Conservation (phyloP, 2,888 invertebrate genomes). For the Noctua janthina region DNA sequence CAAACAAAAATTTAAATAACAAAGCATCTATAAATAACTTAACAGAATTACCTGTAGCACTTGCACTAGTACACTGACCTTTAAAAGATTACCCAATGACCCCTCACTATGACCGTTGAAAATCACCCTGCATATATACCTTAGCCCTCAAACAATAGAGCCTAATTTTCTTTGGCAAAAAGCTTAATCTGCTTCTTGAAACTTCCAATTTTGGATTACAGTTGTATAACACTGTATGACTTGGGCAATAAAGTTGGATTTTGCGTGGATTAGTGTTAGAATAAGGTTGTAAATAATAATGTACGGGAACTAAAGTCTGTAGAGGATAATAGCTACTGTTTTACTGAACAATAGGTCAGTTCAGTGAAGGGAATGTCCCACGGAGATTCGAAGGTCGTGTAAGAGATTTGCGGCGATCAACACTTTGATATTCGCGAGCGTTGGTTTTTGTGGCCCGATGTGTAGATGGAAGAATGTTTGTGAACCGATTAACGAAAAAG, state of each 20-base stretch:
- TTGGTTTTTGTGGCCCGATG: neutral
- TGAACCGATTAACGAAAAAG: neutral
- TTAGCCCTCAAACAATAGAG: neutral
- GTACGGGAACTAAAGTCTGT: constrained; percentile 59
- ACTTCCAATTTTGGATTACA: constrained; percentile 4
- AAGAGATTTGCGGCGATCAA: constrained; percentile 16
- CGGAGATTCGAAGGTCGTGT: constrained; percentile 64
- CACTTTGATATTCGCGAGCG: constrained; percentile 13
- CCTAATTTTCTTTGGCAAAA: constrained; percentile 11
- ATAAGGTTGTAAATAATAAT: constrained; percentile 51
- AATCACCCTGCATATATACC: constrained; percentile 32
- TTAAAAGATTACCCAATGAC: constrained; percentile 78
- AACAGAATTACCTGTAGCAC: constrained; percentile 57
- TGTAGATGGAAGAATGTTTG: neutral
- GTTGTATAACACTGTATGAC: constrained; percentile 11
- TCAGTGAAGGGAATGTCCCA: constrained; percentile 70
- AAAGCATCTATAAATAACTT: constrained; percentile 36
- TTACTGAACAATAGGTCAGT: constrained; percentile 73
- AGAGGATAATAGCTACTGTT: constrained; percentile 68
- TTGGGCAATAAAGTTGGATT: neutral
- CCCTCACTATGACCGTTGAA: constrained; percentile 73
- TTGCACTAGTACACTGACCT: constrained; percentile 74
- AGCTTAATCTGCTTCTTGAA: constrained; percentile 22
- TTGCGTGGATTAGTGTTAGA: neutral
- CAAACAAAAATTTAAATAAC: constrained; percentile 21